These are phyloP conservation scores for Hucho hucho DNA, from an alignment of 2,113 vertebrate species.

Conservation along the genomic window DNA sequence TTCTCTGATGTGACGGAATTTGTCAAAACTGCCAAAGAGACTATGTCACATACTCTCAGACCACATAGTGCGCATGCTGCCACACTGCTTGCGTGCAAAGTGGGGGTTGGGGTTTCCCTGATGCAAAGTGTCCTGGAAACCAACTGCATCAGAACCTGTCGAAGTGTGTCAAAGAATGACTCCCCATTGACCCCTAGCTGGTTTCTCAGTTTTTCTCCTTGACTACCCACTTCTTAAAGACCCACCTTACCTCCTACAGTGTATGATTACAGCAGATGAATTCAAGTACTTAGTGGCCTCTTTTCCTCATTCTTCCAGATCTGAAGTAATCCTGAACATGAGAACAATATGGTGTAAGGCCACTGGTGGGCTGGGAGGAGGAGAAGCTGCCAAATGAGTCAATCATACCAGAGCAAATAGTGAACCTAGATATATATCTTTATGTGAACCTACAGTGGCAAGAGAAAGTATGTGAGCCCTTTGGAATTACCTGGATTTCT, in stretches of 20 bases:
- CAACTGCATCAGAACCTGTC: no score
- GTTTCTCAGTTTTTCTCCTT: background rate
- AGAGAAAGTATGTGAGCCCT: no score
- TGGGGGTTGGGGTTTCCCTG: no score
- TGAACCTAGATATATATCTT: slow-evolving; percentile 44
- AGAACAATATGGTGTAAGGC: slow-evolving; percentile 47
- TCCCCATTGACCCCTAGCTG: background rate
- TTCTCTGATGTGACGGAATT: slow-evolving; percentile 22
- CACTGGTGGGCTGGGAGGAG: slow-evolving; percentile 28
- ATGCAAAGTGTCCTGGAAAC: slow-evolving; percentile 8
- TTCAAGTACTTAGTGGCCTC: no score
- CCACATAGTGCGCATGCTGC: no score
- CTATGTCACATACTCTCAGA: no score
- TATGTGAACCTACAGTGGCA: slow-evolving; percentile 26
- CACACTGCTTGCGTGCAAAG: no score
- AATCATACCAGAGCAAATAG: slow-evolving; percentile 32
- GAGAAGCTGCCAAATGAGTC: slow-evolving; percentile 53
- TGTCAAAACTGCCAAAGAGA: no score
- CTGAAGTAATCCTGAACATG: slow-evolving; percentile 51
- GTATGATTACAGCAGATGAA: no score
- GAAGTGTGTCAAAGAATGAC: background rate
- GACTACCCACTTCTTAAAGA: no score
- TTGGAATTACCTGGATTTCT: no score
- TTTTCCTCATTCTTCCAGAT: slow-evolving; percentile 24
- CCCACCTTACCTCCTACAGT: no score